Percentiles rank a stretch among this genome's conserved stretches.
Evolutionary conservation across 2,797 vertebrate species (phyloP).

Genomic region (Cheirogaleus major): DNA sequence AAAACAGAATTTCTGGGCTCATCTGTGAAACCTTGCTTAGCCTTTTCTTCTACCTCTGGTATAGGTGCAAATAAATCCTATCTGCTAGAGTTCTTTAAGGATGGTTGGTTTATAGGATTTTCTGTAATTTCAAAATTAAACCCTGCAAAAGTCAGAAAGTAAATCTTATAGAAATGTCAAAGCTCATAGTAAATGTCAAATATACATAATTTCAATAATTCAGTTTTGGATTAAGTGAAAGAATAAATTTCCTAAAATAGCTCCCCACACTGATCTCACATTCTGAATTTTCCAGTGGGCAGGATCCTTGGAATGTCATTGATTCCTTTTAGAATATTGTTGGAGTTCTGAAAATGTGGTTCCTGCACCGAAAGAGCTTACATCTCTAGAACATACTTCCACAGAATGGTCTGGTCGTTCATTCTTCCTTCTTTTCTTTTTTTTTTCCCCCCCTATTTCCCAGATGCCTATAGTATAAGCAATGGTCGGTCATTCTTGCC

Average conservation of each 20-base stretch:
- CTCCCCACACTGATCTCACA: neutral
- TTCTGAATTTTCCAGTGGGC: neutral
- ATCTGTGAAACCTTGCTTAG: neutral
- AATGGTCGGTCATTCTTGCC: neutral
- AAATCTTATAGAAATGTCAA: neutral
- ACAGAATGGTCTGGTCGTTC: neutral
- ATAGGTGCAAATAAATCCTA: neutral
- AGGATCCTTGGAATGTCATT: neutral
- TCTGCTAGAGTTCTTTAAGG: neutral
- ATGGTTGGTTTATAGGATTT: neutral
- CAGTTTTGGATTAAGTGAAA: neutral
- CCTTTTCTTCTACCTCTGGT: neutral
- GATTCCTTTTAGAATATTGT: neutral
- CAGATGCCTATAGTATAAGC: too few relatives aligned
- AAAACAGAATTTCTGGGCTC: neutral
- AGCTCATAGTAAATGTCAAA: neutral
- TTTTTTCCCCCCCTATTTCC: too few relatives aligned
- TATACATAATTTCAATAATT: neutral
- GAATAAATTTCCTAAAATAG: conserved; percentile 14
- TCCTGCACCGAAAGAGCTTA: neutral
- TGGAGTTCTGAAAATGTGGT: neutral
- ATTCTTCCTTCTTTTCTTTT: neutral
- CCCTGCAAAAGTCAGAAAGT: neutral
- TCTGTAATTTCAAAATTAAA: conserved; percentile 14
- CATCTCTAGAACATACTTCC: neutral